Conservation (phyloP, 2,888 invertebrate genomes). For the Chrysolina oricalcia region DNA sequence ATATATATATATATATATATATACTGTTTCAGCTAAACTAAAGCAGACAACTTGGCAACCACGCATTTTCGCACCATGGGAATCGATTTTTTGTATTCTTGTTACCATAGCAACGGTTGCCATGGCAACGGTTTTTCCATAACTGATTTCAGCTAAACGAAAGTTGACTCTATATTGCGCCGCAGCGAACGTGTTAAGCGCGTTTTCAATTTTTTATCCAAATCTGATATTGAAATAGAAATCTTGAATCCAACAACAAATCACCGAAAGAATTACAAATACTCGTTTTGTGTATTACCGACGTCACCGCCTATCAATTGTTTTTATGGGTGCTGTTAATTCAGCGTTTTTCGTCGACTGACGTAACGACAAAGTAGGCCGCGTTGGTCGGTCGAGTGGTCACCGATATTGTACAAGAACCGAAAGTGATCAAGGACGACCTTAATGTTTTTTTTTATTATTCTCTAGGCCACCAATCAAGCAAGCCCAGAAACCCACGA, state of each 20-base stretch:
- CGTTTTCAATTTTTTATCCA: constrained; percentile 7
- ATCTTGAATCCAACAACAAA: neutral
- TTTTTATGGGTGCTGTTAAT: constrained; percentile 13
- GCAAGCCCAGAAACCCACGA: neutral
- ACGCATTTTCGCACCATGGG: no score
- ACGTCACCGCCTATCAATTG: constrained; percentile 20
- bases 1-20: no score
- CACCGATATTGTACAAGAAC: constrained; percentile 31
- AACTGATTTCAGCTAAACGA: no score
- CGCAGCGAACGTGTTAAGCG: no score
- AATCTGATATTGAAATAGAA: neutral
- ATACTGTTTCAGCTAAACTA: no score
- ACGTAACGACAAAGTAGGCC: constrained; percentile 26
- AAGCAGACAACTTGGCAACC: no score
- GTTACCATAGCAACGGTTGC: no score
- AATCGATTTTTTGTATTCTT: no score
- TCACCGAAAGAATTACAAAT: neutral
- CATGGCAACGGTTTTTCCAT: no score
- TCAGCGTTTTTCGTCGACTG: neutral
- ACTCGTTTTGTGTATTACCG: neutral
- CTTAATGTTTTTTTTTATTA: constrained; percentile 4
- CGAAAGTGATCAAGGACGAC: constrained; percentile 32
- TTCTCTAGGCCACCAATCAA: constrained; percentile 33
- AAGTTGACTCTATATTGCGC: no score
- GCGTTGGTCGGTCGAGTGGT: constrained; percentile 14